phyloP scores from a whole-genome alignment of 2,113 vertebrate genomes.

The Pangasianodon gigas region DNA sequence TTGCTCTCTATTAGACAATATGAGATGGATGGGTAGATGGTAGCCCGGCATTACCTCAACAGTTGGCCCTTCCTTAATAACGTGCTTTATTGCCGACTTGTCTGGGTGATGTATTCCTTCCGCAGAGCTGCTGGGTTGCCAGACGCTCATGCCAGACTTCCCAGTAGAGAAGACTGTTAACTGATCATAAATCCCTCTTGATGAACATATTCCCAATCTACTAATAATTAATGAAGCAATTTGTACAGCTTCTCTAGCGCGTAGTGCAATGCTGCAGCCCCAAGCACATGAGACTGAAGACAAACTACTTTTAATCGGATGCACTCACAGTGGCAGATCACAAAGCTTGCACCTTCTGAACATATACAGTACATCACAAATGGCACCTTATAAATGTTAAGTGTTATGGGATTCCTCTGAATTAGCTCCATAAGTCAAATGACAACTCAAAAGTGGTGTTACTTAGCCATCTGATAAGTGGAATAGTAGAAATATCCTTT shows the following conservation, averaged over 20 bases:
- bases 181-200: slow-evolving; percentile 42
- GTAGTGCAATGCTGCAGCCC: slow-evolving; percentile 4
- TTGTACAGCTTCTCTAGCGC: slow-evolving; percentile 35
- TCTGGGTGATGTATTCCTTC: slow-evolving; percentile 49
- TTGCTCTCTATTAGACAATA: slow-evolving; percentile 64
- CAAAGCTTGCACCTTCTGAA: neutral
- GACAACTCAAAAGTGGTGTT: slow-evolving; percentile 6
- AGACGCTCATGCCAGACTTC: slow-evolving; percentile 37
- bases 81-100: slow-evolving; percentile 45
- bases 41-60: slow-evolving; percentile 45
- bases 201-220: slow-evolving; percentile 41
- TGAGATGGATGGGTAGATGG: slow-evolving; percentile 52
- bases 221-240: slow-evolving; percentile 52
- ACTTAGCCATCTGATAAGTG: slow-evolving; percentile 36
- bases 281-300: slow-evolving; percentile 25
- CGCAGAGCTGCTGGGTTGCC: slow-evolving; percentile 43
- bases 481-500: slow-evolving; percentile 11
- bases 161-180: slow-evolving; percentile 41
- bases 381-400: slow-evolving; percentile 23
- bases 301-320: slow-evolving; percentile 30
- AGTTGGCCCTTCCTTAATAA: slow-evolving; percentile 52
- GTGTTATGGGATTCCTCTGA: neutral
- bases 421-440: slow-evolving; percentile 10
- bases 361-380: slow-evolving; percentile 21
- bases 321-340: slow-evolving; percentile 1